Evolutionary conservation across 2,113 vertebrate genomes (phyloP).

Genomic region (Chloropsis hardwickii): DNA sequence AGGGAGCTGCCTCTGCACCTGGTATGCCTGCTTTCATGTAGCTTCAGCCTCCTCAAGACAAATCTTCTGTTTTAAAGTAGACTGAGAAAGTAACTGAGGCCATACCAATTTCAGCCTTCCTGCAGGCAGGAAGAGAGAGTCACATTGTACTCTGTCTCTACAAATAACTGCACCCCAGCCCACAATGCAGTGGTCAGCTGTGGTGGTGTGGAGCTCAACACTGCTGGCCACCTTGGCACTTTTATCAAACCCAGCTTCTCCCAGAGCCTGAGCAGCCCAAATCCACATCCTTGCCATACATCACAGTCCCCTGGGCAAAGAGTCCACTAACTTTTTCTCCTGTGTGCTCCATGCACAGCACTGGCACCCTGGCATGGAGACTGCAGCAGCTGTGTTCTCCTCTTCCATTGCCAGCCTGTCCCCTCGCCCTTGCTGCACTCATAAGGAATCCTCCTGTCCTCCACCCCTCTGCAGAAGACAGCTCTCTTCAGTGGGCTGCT

Average conservation of each 20-base stretch:
- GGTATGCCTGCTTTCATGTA: not conserved
- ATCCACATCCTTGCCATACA: not conserved
- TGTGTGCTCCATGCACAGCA: accelerated
- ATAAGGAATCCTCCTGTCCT: not conserved
- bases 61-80: not conserved
- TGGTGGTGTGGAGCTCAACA: not conserved
- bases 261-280: not conserved
- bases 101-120: not conserved
- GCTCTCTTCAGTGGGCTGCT: constrained; percentile 1
- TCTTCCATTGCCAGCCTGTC: not conserved
- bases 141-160: not conserved
- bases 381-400: not conserved
- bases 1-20: not conserved
- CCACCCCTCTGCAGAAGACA: not conserved
- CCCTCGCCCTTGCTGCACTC: not conserved
- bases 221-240: not conserved
- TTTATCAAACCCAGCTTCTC: not conserved
- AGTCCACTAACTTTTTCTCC: not conserved
- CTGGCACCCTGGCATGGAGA: not conserved
- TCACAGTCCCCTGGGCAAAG: not conserved
- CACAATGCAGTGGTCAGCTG: accelerated
- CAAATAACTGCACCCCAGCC: not conserved
- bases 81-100: not conserved
- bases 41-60: not conserved
- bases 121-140: not conserved